phyloP scores from a whole-genome alignment of 1,140 invertebrate genomes.

The Oreohelix idahoensis region DNA sequence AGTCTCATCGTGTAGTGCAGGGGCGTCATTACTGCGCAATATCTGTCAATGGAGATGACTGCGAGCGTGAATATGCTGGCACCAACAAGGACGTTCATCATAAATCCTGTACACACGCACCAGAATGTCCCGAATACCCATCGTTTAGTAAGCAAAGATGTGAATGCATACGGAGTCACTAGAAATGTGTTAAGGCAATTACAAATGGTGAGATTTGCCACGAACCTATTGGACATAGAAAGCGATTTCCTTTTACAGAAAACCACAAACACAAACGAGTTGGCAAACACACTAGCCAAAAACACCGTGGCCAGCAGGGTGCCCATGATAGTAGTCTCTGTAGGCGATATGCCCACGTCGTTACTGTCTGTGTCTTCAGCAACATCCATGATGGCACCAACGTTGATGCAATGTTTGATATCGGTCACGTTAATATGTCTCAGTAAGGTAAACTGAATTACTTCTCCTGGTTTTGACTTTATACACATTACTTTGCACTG shows the following conservation, averaged over 20 bases:
- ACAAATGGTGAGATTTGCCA: conserved; percentile 80
- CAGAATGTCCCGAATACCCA: conserved; percentile 69
- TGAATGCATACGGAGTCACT: conserved; percentile 77
- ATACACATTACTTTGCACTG: background rate
- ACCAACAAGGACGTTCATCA: conserved; percentile 75
- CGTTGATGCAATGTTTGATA: background rate
- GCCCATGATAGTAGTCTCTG: conserved; percentile 45
- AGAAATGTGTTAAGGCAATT: conserved; percentile 79
- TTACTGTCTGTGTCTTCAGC: background rate
- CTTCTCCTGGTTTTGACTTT: background rate
- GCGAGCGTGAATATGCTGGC: conserved; percentile 82
- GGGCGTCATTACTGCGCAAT: conserved; percentile 79
- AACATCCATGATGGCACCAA: background rate
- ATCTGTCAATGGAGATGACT: conserved; percentile 89
- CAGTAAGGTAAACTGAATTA: background rate
- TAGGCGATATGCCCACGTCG: conserved; percentile 20
- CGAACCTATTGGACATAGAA: conserved; percentile 81
- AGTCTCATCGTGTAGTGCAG: conserved; percentile 78
- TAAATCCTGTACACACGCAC: conserved; percentile 75
- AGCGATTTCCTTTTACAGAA: conserved; percentile 77
- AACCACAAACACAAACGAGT: conserved; percentile 77
- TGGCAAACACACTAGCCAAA: conserved; percentile 73
- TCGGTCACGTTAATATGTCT: background rate
- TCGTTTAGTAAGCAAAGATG: conserved; percentile 66
- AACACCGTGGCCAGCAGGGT: conserved; percentile 60